Evolutionary conservation across 2,113 vertebrate species (phyloP), one percentile per base, ranked within the genome.

Genomic region (Micromys minutus): DNA sequence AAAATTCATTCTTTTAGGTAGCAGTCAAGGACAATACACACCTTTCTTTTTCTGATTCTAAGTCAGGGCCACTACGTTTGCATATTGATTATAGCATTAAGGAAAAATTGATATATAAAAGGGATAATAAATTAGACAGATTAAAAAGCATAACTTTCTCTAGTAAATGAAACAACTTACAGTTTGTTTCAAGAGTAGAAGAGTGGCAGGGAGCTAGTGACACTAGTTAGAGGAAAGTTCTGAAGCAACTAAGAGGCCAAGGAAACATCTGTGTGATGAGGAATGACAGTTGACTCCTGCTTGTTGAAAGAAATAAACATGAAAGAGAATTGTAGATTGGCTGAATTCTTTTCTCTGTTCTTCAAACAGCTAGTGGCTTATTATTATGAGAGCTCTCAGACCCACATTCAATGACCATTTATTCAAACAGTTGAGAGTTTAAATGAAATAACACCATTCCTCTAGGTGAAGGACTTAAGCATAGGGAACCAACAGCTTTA

Each of bases 391-490:
- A 94, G 90, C 92, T 89, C 63, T 80, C 96, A 89, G 96, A 97
- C 85, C 29, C 77, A 96, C 42, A 92, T 96, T 92, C 93, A 92
- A 67, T 95, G 93, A 95, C 88, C 93, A 89, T 96, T 96, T 96
- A 97, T 85, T 88, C 95, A 95, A 95, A 93, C 50, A 94, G 57
- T 79, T 96, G 92, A 72, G 69, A 83, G 92, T 97, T 95, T 96
- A 97, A 97, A 97, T 97, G 92, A 94, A 97, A 94, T 94, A 92
- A 52, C 83, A 96, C 93, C 74, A 91, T 61, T 97, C 94, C 86
- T 85, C 80, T 87, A 96, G 94, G 95, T 61, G 79, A 90, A 83
- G 42, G 52, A 92, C 34, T 81, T 89, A 50, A 94, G 90, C 67
- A 93, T 39, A 84, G 61, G 65, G 65, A 96, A 83, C 42, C 81